Conservation (phyloP, 2,888 invertebrate genomes). For the Tipula helvola region DNA sequence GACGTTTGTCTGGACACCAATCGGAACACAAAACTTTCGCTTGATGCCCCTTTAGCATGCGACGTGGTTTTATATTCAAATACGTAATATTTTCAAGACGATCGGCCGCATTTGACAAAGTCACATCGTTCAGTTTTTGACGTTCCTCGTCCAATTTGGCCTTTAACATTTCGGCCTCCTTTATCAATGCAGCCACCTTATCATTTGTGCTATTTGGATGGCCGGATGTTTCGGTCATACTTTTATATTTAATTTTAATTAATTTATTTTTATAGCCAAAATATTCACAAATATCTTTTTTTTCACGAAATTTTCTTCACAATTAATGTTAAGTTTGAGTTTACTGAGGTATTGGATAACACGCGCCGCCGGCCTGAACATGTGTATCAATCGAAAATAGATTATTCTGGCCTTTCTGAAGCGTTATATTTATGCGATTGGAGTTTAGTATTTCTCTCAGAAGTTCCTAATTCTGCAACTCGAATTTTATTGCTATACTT, state of each 20-base stretch:
- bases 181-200: slow-evolving; percentile 62
- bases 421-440: too few relatives aligned
- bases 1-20: slow-evolving; percentile 93
- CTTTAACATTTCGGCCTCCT: slow-evolving; percentile 88
- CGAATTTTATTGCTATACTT: too few relatives aligned
- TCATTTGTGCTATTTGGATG: slow-evolving; percentile 48
- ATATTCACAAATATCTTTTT: not conserved
- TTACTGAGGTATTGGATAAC: too few relatives aligned
- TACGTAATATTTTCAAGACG: slow-evolving; percentile 77
- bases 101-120: slow-evolving; percentile 83
- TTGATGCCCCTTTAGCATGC: slow-evolving; percentile 94
- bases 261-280: not conserved
- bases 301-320: not conserved
- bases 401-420: too few relatives aligned
- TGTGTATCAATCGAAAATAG: too few relatives aligned
- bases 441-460: too few relatives aligned
- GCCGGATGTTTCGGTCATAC: slow-evolving; percentile 44
- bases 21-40: slow-evolving; percentile 97
- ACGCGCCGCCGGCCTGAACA: too few relatives aligned
- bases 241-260: slow-evolving; percentile 21
- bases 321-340: not conserved
- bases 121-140: slow-evolving; percentile 93
- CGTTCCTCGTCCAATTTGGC: slow-evolving; percentile 92
- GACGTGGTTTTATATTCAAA: slow-evolving; percentile 85
- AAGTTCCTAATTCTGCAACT: too few relatives aligned